These are phyloP conservation scores for honey bee (Apis mellifera) DNA, from an alignment of 1,140 invertebrate species.

Conservation along the genomic window DNA sequence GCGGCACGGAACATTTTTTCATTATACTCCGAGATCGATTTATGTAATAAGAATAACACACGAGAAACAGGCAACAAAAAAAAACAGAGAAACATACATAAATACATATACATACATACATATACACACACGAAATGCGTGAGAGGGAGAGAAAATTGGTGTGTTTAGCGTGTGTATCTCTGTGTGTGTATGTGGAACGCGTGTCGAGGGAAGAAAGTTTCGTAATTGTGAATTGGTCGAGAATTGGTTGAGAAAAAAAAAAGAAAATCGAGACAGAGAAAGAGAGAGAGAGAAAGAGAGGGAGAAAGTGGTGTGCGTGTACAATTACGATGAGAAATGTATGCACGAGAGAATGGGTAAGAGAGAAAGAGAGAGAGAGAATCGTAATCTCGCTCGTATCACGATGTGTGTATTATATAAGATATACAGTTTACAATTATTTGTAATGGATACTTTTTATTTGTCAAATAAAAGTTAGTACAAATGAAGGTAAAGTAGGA, in stretches of 20 bases:
- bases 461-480: slow-evolving; percentile 79
- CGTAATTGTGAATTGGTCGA: slow-evolving; percentile 14
- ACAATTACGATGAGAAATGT: slow-evolving; percentile 38
- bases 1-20: neutral
- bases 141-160: slow-evolving; percentile 34
- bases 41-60: slow-evolving; percentile 10
- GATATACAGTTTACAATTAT: slow-evolving; percentile 78
- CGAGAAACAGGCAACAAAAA: neutral
- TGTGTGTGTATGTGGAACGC: slow-evolving; percentile 19
- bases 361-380: slow-evolving; percentile 58
- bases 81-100: slow-evolving; percentile 15
- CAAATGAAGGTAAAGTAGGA: slow-evolving; percentile 64
- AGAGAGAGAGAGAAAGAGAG: slow-evolving; percentile 38
- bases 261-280: neutral
- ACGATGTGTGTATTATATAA: slow-evolving; percentile 71
- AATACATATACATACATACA: slow-evolving; percentile 25
- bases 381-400: slow-evolving; percentile 67
- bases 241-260: slow-evolving; percentile 7
- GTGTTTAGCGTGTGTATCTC: slow-evolving; percentile 20
- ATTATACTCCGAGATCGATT: neutral
- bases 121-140: slow-evolving; percentile 41
- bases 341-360: slow-evolving; percentile 46
- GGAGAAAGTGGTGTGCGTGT: slow-evolving; percentile 7
- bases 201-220: slow-evolving; percentile 33
- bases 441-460: slow-evolving; percentile 78